Evolutionary conservation across 2,888 invertebrate species (phyloP).

Genomic region (Sepioteuthis lessoniana): DNA sequence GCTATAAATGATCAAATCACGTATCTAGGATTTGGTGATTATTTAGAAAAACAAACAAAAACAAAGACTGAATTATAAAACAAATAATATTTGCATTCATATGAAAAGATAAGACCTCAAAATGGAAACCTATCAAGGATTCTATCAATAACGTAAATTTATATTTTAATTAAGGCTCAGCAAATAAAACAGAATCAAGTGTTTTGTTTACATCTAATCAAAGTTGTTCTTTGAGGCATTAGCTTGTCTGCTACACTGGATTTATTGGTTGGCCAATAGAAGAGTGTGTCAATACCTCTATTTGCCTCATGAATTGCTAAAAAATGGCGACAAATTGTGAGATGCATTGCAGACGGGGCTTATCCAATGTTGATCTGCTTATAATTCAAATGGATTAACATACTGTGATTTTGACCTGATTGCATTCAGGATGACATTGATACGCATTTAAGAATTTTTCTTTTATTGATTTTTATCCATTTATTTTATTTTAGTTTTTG

Average conservation of each 20-base stretch:
- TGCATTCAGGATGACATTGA: neutral
- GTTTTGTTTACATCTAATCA: constrained; percentile 25
- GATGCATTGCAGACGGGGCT: neutral
- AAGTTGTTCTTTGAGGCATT: constrained; percentile 33
- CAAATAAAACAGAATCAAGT: neutral
- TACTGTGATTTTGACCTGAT: neutral
- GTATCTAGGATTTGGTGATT: neutral
- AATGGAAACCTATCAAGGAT: neutral
- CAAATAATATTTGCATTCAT: neutral
- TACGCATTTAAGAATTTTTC: neutral
- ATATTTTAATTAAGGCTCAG: neutral
- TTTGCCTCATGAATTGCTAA: neutral
- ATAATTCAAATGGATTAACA: constrained; percentile 21
- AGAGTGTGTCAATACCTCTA: neutral
- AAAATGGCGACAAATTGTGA: neutral
- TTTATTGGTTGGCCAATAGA: neutral
- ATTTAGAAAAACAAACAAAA: neutral
- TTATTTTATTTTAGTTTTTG: neutral
- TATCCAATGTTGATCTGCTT: neutral
- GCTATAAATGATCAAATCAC: neutral
- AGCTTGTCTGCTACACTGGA: neutral
- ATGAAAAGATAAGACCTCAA: neutral
- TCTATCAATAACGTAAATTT: neutral
- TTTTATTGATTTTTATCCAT: neutral
- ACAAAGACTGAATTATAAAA: neutral